Percentiles rank a stretch among this genome's conserved stretches.
phyloP scores from a whole-genome alignment of 2,888 invertebrate species.

The Trachelus iudaicus region DNA sequence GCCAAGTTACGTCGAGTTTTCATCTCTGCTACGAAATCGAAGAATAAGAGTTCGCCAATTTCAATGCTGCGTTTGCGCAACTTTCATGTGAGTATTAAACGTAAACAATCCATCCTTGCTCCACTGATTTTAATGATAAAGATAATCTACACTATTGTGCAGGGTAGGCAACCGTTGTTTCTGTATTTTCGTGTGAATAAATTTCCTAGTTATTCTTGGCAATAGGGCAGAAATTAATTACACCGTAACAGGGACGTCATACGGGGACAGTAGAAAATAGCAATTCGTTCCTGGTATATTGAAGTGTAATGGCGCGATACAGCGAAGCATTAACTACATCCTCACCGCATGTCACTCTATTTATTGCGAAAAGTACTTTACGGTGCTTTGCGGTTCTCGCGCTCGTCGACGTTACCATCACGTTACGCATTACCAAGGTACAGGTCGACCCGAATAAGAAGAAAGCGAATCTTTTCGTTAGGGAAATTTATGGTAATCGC shows the following conservation, averaged over 20 bases:
- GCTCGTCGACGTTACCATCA: background rate
- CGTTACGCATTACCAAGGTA: background rate
- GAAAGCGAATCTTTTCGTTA: background rate
- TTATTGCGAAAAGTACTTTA: background rate
- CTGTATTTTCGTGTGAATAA: background rate
- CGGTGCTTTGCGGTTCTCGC: background rate
- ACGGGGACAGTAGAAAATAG: background rate
- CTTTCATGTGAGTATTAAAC: slow-evolving; percentile 74
- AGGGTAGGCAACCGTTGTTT: background rate
- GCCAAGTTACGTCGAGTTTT: slow-evolving; percentile 68
- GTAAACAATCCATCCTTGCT: background rate
- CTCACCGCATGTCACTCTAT: background rate
- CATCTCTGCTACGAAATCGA: slow-evolving; percentile 65
- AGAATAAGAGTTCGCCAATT: slow-evolving; percentile 69
- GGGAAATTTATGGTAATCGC: background rate
- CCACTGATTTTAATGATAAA: background rate
- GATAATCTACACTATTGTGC: background rate
- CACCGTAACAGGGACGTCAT: background rate
- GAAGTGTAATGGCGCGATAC: background rate
- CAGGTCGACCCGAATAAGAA: background rate
- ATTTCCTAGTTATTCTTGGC: background rate
- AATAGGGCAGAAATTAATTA: background rate
- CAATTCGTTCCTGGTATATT: background rate
- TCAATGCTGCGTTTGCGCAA: slow-evolving; percentile 78
- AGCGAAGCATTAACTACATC: background rate